These are phyloP conservation scores for Euproctis similis DNA, from an alignment of 2,888 invertebrate species.

Conservation along the genomic window DNA sequence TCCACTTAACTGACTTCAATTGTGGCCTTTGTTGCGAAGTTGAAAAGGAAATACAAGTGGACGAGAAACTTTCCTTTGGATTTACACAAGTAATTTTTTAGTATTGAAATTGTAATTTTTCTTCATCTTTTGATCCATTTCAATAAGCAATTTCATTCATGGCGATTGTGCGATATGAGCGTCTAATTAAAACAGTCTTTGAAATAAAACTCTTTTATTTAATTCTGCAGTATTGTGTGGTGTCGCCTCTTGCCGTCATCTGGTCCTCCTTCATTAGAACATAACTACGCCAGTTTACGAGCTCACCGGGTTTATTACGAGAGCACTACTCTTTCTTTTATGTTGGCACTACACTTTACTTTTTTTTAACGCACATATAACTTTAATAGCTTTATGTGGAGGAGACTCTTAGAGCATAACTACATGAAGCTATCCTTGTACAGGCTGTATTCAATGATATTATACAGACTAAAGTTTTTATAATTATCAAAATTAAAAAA, in stretches of 20 bases:
- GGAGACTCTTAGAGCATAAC: conserved; percentile 19
- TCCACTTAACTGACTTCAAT: conserved; percentile 39
- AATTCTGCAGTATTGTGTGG: conserved; percentile 39
- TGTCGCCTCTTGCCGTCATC: conserved; percentile 23
- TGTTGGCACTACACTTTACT: conserved; percentile 37
- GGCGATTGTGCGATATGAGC: too few species aligned
- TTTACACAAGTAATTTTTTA: conserved; percentile 24
- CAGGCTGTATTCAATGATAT: too few species aligned
- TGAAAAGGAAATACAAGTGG: conserved; percentile 25
- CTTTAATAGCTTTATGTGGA: conserved; percentile 41
- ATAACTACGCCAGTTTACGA: conserved; percentile 51
- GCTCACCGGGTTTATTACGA: conserved; percentile 48
- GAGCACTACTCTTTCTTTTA: conserved; percentile 50
- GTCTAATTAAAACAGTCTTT: conserved; percentile 48
- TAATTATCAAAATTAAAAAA: too few species aligned
- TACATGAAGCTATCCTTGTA: conserved; percentile 5
- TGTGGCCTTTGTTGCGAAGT: conserved; percentile 40
- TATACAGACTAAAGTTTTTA: too few species aligned
- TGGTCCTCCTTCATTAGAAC: conserved; percentile 45
- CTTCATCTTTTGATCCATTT: too few species aligned
- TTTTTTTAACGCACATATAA: conserved; percentile 39
- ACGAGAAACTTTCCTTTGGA: conserved; percentile 24
- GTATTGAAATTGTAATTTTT: too few species aligned
- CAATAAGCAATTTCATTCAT: too few species aligned
- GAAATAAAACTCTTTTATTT: conserved; percentile 32